A percentile compares a stretch with the other conserved stretches of the same genome.
phyloP scores from a whole-genome alignment of 2,113 vertebrate genomes.

The Hypomesus transpacificus region DNA sequence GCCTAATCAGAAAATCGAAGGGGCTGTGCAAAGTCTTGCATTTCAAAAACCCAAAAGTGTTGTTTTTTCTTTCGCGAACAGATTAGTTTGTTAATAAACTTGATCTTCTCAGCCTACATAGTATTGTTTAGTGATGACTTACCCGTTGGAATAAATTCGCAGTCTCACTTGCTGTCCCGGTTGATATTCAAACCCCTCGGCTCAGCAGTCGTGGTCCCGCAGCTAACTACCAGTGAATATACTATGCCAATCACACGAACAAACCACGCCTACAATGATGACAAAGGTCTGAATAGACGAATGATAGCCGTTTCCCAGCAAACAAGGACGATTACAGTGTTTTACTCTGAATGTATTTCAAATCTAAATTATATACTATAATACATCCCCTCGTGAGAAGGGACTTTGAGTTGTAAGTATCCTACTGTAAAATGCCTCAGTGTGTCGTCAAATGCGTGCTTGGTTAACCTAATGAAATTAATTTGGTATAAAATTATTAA shows the following conservation, averaged over 20 bases:
- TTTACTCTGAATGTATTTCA: slow-evolving; percentile 1
- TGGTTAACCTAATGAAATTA: neutral
- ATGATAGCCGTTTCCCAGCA: slow-evolving; percentile 30
- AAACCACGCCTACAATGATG: slow-evolving; percentile 33
- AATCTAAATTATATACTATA: neutral
- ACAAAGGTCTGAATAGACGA: slow-evolving; percentile 37
- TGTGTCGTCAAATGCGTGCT: neutral
- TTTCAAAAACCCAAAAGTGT: slow-evolving; percentile 44
- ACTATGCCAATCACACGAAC: slow-evolving; percentile 58
- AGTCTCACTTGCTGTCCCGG: slow-evolving; percentile 52
- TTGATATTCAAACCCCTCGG: slow-evolving; percentile 54
- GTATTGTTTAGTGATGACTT: slow-evolving; percentile 30
- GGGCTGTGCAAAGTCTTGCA: slow-evolving; percentile 54
- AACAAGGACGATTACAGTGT: neutral
- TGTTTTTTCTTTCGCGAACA: slow-evolving; percentile 37
- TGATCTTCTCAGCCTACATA: neutral
- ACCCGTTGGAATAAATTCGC: slow-evolving; percentile 48
- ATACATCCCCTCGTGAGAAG: neutral
- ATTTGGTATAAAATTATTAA: slow-evolving; percentile 3
- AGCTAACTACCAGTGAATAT: slow-evolving; percentile 56
- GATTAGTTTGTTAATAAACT: slow-evolving; percentile 7
- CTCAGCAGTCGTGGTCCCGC: slow-evolving; percentile 66
- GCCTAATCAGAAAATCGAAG: neutral
- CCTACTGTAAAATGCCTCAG: neutral
- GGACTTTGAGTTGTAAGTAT: neutral